Conservation (phyloP, 2,113 vertebrate species). For the Butorides virescens region DNA sequence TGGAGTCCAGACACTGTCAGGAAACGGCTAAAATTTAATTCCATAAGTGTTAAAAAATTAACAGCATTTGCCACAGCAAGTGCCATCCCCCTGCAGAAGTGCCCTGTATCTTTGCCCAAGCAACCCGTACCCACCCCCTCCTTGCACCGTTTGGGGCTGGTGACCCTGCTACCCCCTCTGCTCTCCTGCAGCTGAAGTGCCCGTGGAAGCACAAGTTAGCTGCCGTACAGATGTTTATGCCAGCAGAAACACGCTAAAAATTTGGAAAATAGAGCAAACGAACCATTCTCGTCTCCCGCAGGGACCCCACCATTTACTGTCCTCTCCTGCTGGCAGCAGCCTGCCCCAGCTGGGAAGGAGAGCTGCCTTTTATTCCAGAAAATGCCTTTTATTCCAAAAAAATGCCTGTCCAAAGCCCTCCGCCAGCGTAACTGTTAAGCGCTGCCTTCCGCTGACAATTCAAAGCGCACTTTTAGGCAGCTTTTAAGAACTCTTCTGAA, state of each 20-base stretch:
- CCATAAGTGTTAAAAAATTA: neutral
- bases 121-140: fast-evolving
- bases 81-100: neutral
- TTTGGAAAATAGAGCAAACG: neutral
- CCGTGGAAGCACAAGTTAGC: neutral
- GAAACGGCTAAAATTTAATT: neutral
- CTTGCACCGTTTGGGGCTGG: neutral
- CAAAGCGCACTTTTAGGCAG: neutral
- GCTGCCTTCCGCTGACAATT: neutral
- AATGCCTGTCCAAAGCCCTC: neutral
- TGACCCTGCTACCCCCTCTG: neutral
- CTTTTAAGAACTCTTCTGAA: neutral
- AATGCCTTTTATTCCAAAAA: neutral
- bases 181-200: too few relatives aligned
- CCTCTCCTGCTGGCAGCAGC: neutral
- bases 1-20: too few relatives aligned
- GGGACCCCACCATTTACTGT: neutral
- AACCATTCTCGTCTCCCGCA: neutral
- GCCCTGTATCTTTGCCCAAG: neutral
- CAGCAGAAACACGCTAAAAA: neutral
- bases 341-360: neutral
- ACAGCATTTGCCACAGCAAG: neutral
- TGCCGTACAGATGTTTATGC: neutral
- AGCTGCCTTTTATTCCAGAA: neutral
- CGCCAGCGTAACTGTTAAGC: neutral